Base-by-base conservation (phyloP, 1,140 invertebrate genomes). In the Ceratina calcarata region DNA sequence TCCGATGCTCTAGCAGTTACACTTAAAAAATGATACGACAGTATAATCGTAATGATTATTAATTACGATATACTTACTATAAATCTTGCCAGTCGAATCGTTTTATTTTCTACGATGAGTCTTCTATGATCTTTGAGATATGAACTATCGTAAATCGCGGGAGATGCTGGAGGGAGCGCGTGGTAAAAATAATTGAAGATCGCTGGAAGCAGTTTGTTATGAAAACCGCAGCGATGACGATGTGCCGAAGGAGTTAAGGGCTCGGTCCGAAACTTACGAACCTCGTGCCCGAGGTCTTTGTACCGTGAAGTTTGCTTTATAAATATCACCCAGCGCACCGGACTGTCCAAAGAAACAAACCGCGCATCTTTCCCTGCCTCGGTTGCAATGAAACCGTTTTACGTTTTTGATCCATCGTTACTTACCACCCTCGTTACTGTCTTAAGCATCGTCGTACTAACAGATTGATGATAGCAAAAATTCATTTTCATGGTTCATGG, bases 251-350 rank as follows among this genome's bases (percentile, higher is more conserved):
- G 75, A 81, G 80, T 81, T 81, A 81, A 81, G 79, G 78, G 80
- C 80, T 78, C 61, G 74, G 74, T 75, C 37, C 68, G 71, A 78
- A 78, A 81, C 67, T 81, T 71, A 78, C 65, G 69, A 77, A 45
- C 37, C 69, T 69, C 27, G 55, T 15, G 20, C 58, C 37, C 62
- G 68, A 61, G 80, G 80, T 81, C 80, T 78, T 81, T 78, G 78
- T 78, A 76, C 84, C 82, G 66, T 74, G 78, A 82, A 82, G 87
- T 88, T 90, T 88, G 86, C 86, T 87, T 87, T 88, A 78, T 86
- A 88, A 89, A 89, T 85, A 89, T 72, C 82, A 73, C 72, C 37
- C 79, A 71, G 69, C 64, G 65, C 82, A 51, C 67, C 51, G 53
- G 67, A 81, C 75, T 83, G 82, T 80, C 83, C 80, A 87, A 82